Base-by-base conservation (phyloP, 1,140 invertebrate genomes). In the Carposina sasakii region DNA sequence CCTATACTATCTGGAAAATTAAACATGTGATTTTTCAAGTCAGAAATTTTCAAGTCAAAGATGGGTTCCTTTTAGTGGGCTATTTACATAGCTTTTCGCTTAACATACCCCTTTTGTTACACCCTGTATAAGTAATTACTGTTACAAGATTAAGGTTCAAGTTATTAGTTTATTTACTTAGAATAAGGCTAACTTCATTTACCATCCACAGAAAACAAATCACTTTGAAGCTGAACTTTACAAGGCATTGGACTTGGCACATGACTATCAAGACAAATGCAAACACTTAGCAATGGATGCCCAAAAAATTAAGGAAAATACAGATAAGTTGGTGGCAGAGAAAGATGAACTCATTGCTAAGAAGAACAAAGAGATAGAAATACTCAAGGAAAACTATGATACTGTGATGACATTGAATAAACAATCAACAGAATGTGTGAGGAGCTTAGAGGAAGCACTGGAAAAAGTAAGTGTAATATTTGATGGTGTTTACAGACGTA, bases 241-340 rank as follows among this genome's bases (percentile, higher is more conserved):
- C 20, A 90, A 91, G 83, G 87, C 88, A 30, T 71, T 91, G 40
- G 88, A 90, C 60, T 60, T 91, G 17, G 89, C 90, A 3, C 88
- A 90, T 23, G 89, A 88, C 10, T 91, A 88, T 63, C 89, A 92
- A 81, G 88, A 90, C 42, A 91, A 92, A 74, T 87, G 82, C 49
- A 89, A 90, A 54, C 63, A 58, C 24, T 23, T 77, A 1, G 57
- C 63, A 9, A 15, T 15, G 15, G 74, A 81, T 30, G 81, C 72
- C 37, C 68, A 60, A 28, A 61, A 76, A 46, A 26, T 74, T 4
- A 59, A 75, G 50, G 59, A 67, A 1, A 52, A 30, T 5, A 62
- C 67, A 31, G 63, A 71, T 5, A 69, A 53, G 48, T 23, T 23
- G 4, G 2, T 68, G 12, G 44, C 31, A 4, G 70, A 46, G 31